Base-by-base conservation (phyloP, 2,113 vertebrate species). In the Psilopsiagon aymara region DNA sequence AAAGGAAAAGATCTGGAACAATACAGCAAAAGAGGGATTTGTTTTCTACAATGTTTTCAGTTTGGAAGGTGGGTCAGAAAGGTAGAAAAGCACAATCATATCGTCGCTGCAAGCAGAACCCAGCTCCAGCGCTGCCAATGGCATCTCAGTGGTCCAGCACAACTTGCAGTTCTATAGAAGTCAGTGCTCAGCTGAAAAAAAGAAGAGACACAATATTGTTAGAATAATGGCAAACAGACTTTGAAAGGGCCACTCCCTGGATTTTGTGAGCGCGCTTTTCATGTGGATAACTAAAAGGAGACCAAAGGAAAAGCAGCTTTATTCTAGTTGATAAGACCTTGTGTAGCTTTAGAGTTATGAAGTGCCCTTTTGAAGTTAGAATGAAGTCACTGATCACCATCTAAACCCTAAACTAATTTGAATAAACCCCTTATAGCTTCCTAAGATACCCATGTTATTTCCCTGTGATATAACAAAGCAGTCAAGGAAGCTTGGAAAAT, bases 351-450 rank as follows among this genome's bases (percentile, higher is more conserved):
- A 91, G 89, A 95, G 79, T 96, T 68, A 82, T 47, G 46, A 96
- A 93, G 64, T 70, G 82, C 76, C 63, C 91, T 85, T 97, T 94
- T 95, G 95, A 98, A 96, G 82, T 85, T 24, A 77, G 13, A 94
- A 94, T 76, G 52, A 93, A 94, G 49, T 83, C 63, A 91, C 37
- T 85, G 95, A 94, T 96, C 97, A 95, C 75, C 66, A 84, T 68
- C 49, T 89, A 95, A 96, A 94, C n/a, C 21, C 27, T 10, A 20
- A 74, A 83, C 46, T n/a, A 66, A 68, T 90, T 82, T 64, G 76
- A 77, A 84, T 81, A 90, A 96, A 67, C 28, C 33, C 41, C 53
- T 93, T 70, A 35, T 81, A 82, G 43, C 71, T 86, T 91, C 73
- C 62, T 71, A 68, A 80, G 20, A 55, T 0, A 7, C 35, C 47